Conservation (phyloP, 2,113 vertebrate species). For the Osmerus mordax region DNA sequence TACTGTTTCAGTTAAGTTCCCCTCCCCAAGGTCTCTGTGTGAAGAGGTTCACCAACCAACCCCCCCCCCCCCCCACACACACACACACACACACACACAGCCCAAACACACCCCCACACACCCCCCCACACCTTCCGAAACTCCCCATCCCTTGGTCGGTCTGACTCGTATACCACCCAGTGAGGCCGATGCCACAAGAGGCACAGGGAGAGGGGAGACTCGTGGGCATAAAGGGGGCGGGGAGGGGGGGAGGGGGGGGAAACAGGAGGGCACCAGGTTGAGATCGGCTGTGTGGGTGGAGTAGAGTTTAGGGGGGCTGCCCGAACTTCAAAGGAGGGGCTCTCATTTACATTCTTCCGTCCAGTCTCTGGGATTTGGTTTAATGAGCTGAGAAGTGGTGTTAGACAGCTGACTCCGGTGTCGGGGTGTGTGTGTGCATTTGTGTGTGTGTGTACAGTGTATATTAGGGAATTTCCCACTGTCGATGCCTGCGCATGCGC, state of each 20-base stretch:
- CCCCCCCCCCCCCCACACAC: background rate
- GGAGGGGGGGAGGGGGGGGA: constrained; percentile 32
- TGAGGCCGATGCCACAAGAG: constrained; percentile 18
- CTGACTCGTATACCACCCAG: too few relatives aligned
- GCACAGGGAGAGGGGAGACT: too few relatives aligned
- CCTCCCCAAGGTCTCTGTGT: constrained; percentile 82
- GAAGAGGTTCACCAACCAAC: constrained; percentile 72
- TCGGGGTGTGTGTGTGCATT: constrained; percentile 22
- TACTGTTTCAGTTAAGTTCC: constrained; percentile 83
- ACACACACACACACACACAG: too few relatives aligned
- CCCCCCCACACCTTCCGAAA: too few relatives aligned
- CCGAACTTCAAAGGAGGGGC: constrained; percentile 52
- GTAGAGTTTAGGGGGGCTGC: background rate
- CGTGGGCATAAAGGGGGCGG: background rate
- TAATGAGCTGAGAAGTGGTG: constrained; percentile 71
- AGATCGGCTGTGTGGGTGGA: background rate
- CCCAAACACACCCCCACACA: background rate
- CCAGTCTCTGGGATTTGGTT: constrained; percentile 63
- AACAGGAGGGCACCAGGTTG: constrained; percentile 24
- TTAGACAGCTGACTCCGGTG: constrained; percentile 71
- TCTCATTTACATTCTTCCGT: constrained; percentile 76
- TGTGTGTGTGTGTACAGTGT: constrained; percentile 7
- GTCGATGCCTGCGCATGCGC: constrained; percentile 41
- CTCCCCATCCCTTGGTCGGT: too few relatives aligned
- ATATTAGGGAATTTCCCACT: constrained; percentile 54